Evolutionary conservation across 2,797 vertebrate genomes (phyloP).

Genomic region (Poliocrania exsul): DNA sequence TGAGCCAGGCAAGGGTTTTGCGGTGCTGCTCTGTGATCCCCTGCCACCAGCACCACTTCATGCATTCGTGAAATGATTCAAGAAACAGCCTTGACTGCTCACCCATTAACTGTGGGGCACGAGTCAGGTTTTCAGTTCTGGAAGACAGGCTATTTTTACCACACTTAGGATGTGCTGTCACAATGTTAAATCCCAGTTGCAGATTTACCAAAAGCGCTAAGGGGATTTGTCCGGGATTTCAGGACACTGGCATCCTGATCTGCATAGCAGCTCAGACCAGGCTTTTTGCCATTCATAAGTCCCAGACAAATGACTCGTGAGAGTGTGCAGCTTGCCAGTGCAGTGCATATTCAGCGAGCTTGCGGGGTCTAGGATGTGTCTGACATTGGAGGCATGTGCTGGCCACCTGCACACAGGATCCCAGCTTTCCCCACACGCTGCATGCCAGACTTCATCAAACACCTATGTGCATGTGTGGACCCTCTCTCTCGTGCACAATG

Average conservation of each 20-base stretch:
- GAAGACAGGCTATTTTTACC: constrained; percentile 59
- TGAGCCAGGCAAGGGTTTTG: background rate
- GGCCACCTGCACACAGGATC: background rate
- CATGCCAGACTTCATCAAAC: accelerated
- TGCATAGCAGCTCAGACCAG: constrained; percentile 36
- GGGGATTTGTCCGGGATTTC: constrained; percentile 60
- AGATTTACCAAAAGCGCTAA: constrained; percentile 49
- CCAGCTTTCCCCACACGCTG: accelerated
- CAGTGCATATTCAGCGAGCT: accelerated
- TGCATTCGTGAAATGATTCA: background rate
- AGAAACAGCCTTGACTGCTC: constrained; percentile 21
- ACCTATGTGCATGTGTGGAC: accelerated
- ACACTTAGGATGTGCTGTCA: constrained; percentile 29
- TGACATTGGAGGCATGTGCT: background rate
- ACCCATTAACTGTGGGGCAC: background rate
- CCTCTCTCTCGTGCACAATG: accelerated
- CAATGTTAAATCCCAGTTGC: constrained; percentile 37
- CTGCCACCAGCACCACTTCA: background rate
- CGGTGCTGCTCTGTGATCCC: background rate
- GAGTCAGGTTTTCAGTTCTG: constrained; percentile 6
- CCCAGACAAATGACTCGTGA: background rate
- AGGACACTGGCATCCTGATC: constrained; percentile 24
- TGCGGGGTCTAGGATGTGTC: accelerated
- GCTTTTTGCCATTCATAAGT: constrained; percentile 43
- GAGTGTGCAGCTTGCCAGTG: background rate